Percentiles rank a stretch among this genome's conserved stretches.
Conservation (phyloP, 2,113 vertebrate species). For the Micronycteris hirsuta region DNA sequence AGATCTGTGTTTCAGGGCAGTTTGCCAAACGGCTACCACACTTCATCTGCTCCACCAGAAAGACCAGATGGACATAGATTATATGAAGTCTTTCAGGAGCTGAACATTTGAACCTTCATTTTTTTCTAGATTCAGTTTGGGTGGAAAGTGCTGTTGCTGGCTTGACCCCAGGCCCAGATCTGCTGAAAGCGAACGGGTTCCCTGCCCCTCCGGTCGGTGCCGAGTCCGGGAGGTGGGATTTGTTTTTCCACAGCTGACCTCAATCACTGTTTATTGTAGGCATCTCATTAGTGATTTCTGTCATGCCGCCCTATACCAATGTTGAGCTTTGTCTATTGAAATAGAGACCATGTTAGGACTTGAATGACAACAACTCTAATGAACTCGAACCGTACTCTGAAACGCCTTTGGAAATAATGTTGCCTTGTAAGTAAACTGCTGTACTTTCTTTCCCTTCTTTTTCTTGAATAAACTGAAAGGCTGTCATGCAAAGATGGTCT, state of each 20-base stretch:
- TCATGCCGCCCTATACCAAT: not conserved
- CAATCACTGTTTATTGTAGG: not conserved
- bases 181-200: not conserved
- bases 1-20: not conserved
- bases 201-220: not conserved
- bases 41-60: not conserved
- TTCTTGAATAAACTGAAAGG: not conserved
- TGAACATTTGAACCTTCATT: not conserved
- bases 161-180: not conserved
- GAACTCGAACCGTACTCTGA: constrained; percentile 17
- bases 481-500: not conserved
- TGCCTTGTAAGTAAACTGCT: not conserved
- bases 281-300: constrained; percentile 58
- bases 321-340: constrained; percentile 39
- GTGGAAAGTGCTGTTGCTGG: not conserved
- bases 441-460: not conserved
- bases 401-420: constrained; percentile 12
- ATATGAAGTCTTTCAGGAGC: not conserved
- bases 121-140: not conserved
- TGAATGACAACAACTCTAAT: constrained; percentile 51
- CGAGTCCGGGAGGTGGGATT: not conserved
- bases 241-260: constrained; percentile 14
- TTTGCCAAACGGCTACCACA: not conserved
- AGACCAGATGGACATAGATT: not conserved
- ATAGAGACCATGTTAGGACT: constrained; percentile 16